These are phyloP conservation scores for Erpobdella octoculata DNA, from an alignment of 2,888 invertebrate species.

Conservation along the genomic window DNA sequence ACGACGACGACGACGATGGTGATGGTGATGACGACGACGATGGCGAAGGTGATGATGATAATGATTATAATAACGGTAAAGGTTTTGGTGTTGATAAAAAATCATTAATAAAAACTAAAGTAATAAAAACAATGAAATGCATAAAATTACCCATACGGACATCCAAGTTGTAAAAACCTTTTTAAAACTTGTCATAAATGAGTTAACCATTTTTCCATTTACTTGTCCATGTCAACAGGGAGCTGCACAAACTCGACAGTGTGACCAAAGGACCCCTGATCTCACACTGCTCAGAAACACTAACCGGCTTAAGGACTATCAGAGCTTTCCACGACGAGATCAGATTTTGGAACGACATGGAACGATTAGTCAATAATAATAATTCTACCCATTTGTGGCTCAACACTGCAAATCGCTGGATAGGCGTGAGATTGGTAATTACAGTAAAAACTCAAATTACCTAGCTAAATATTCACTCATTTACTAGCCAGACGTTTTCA, in stretches of 20 bases:
- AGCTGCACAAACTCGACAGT: conserved; percentile 70
- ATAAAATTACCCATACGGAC: neutral
- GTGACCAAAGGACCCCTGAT: conserved; percentile 67
- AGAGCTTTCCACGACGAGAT: conserved; percentile 34
- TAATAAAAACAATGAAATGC: neutral
- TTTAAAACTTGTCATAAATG: no score
- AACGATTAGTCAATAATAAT: conserved; percentile 31
- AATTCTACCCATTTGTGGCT: conserved; percentile 34
- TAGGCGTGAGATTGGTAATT: conserved; percentile 36
- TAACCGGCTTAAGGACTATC: conserved; percentile 62
- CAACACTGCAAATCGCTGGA: conserved; percentile 35
- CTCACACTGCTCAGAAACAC: conserved; percentile 68
- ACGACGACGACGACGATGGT: neutral
- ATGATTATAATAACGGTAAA: neutral
- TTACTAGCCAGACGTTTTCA: no score
- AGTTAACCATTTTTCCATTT: neutral
- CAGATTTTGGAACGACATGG: conserved; percentile 31
- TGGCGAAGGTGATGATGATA: neutral
- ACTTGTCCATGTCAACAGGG: conserved; percentile 55
- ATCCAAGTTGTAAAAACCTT: no score
- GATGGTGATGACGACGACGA: neutral
- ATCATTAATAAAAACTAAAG: no score
- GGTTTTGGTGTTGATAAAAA: no score
- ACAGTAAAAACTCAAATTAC: no score
- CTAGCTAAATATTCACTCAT: no score